Base-by-base conservation (phyloP, 2,888 invertebrate species). In the Uloborus plumipes region DNA sequence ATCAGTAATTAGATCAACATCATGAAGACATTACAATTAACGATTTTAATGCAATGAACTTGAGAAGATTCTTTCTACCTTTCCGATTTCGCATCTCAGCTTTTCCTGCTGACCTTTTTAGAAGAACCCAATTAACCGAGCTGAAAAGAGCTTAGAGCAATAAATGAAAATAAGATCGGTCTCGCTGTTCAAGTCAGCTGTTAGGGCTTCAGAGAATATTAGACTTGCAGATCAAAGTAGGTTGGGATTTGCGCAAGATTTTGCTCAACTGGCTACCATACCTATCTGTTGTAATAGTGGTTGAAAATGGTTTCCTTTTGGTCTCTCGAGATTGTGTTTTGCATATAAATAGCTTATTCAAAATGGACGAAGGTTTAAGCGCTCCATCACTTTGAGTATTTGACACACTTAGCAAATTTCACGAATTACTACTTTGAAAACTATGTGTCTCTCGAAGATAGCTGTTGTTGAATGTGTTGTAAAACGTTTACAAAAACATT, bases 221-320 rank as follows among this genome's bases (percentile, higher is more conserved):
- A 47, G 39, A 69, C 69, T 69, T 50, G 49, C 18, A 58, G 61
- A 58, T 71, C 47, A 49, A 71, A 59, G 59, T 71, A 61, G 55
- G 47, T 69, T 69, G 51, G 59, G 47, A 31, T 70, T 70, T 70
- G 20, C 70, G 51, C 18, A 65, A 65, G 31, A 16, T 31, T 69
- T 31, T 51, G 39, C 47, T 31, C 64, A 64, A 64, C 55, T 55
- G 55, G 20, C n/a, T 55, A 20, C 55, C 15, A 39, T 39, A 39
- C 11, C 39, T 39, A 39, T 39, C 39, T 39, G 39, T 39, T 39
- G 39, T 39, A 39, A 39, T 39, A 39, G 11, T 39, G 3, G 39
- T 39, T 39, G 39, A 39, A 11, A 39, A 39, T 2, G 39, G 39
- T 39, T 39, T 39, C 39, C 11, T 39, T 39, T 11, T 39, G 39